Conservation (phyloP, 2,797 vertebrate genomes). For the Adrianichthys oophorus region DNA sequence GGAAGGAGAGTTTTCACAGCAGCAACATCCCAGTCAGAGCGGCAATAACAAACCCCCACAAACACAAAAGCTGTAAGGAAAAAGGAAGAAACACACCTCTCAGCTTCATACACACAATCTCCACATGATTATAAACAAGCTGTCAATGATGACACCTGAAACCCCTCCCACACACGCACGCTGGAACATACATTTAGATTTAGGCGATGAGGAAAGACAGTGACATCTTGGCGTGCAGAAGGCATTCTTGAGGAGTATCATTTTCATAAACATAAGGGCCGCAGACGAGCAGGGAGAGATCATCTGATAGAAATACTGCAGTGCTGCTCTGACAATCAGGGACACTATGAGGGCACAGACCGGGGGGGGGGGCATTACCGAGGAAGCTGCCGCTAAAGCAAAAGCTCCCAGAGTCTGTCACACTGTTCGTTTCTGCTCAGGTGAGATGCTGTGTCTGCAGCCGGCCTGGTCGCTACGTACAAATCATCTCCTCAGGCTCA, state of each 20-base stretch:
- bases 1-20: conserved; percentile 51
- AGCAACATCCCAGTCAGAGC: conserved; percentile 56
- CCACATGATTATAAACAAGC: conserved; percentile 59
- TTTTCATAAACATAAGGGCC: conserved; percentile 79
- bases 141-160: conserved; percentile 39
- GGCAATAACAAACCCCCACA: conserved; percentile 29
- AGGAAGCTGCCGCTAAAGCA: conserved; percentile 63
- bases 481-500: conserved; percentile 13
- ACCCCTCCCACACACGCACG: conserved; percentile 29
- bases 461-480: conserved; percentile 12
- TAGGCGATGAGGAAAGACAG: conserved; percentile 72
- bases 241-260: conserved; percentile 78
- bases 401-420: conserved; percentile 47
- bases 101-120: conserved; percentile 22
- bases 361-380: conserved; percentile 65
- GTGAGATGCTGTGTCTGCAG: conserved; percentile 37
- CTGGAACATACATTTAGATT: conserved; percentile 45
- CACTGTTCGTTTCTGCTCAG: conserved; percentile 36
- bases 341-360: conserved; percentile 70
- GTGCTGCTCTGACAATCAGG: conserved; percentile 68
- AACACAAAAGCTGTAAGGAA: conserved; percentile 32
- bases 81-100: conserved; percentile 18
- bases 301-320: conserved; percentile 77
- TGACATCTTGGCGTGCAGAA: conserved; percentile 76
- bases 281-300: conserved; percentile 73